Evolutionary conservation across 2,888 invertebrate genomes (phyloP).

Genomic region (Alsophila aescularia): DNA sequence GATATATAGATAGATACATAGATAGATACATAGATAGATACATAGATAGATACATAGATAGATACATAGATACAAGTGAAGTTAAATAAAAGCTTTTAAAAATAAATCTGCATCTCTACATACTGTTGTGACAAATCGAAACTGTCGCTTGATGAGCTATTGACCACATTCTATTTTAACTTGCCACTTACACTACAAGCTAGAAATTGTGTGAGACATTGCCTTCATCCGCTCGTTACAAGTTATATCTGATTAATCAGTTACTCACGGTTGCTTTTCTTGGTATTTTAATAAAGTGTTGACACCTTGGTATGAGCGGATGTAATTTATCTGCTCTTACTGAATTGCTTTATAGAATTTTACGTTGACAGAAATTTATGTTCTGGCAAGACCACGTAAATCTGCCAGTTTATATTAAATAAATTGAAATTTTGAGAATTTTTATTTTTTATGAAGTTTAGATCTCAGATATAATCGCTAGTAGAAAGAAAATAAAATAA

Average conservation of each 20-base stretch:
- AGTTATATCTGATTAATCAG: constrained; percentile 28
- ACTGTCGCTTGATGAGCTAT: constrained; percentile 25
- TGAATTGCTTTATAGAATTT: not conserved
- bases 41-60: no score
- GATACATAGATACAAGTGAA: no score
- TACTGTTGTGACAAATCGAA: constrained; percentile 13
- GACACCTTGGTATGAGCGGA: constrained; percentile 17
- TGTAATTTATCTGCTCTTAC: constrained; percentile 14
- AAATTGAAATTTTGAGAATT: no score
- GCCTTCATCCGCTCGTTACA: constrained; percentile 35
- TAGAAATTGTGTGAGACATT: constrained; percentile 37
- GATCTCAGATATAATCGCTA: no score
- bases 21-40: no score
- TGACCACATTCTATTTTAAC: constrained; percentile 26
- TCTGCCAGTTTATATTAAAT: no score
- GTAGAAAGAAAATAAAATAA: no score
- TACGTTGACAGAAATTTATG: not conserved
- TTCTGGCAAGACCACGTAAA: not conserved
- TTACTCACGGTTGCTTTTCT: constrained; percentile 8
- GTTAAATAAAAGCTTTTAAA: no score
- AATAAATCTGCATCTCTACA: constrained; percentile 8
- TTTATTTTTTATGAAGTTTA: no score
- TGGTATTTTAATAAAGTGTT: constrained; percentile 12
- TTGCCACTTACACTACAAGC: constrained; percentile 21
- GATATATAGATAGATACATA: no score